Evolutionary conservation across 2,888 invertebrate species (phyloP).

Genomic region (Troglohyphantes excavatus): DNA sequence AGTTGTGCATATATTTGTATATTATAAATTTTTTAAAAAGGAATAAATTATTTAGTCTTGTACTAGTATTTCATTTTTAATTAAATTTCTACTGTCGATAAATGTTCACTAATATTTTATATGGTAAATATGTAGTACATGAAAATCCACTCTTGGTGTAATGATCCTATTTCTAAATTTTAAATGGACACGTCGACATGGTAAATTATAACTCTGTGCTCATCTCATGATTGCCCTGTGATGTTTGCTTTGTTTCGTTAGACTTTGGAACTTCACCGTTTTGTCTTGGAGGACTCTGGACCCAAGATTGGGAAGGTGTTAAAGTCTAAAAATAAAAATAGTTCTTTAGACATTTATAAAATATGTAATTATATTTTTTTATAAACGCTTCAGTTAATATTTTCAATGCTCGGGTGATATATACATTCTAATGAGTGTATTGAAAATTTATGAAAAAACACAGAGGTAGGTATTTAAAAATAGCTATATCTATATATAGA

Average conservation of each 20-base stretch:
- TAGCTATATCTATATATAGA: too few relatives aligned
- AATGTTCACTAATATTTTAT: not conserved
- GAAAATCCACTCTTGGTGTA: not conserved
- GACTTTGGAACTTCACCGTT: slow-evolving; percentile 77
- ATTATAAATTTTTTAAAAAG: not conserved
- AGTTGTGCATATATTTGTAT: not conserved
- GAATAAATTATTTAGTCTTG: not conserved
- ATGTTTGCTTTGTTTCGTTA: slow-evolving; percentile 35
- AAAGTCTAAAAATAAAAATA: slow-evolving; percentile 49
- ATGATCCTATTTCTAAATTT: not conserved
- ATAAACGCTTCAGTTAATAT: too few relatives aligned
- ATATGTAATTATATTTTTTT: too few relatives aligned
- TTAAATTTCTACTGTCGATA: not conserved
- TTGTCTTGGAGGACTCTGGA: slow-evolving; percentile 61
- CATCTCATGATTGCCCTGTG: slow-evolving; percentile 78
- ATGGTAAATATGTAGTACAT: not conserved
- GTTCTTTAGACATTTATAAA: too few relatives aligned
- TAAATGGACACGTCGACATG: not conserved
- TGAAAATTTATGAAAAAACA: too few relatives aligned
- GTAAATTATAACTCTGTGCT: slow-evolving; percentile 79
- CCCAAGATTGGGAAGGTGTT: slow-evolving; percentile 73
- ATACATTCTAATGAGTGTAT: too few relatives aligned
- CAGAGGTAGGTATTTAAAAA: too few relatives aligned
- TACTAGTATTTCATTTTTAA: not conserved
- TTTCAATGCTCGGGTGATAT: too few relatives aligned